Evolutionary conservation across 2,888 invertebrate species (phyloP), one percentile per base, ranked within the genome.

Genomic region (Helicoverpa assulta): DNA sequence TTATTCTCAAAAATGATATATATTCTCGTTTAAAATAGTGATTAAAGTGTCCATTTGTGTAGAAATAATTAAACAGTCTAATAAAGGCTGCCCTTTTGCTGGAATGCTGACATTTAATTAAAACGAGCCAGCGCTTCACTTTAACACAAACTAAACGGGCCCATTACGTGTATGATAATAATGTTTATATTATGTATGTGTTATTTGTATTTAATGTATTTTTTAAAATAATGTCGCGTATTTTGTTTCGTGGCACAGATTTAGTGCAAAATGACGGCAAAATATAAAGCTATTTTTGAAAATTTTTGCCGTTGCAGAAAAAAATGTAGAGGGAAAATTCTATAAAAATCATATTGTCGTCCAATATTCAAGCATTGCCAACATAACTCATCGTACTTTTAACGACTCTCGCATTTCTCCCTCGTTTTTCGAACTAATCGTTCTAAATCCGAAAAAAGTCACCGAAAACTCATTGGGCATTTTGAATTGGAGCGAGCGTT

Each of bases 61-160:
- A 76, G 75, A 85, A 81, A 80, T 75, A 82, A 80, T 84, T 75
- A 82, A 84, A 83, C 80, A 86, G 86, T 86, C 88, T 89, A 89
- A 90, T 89, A 89, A 87, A 87, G 78, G 82, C 79, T 91, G 92
- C 90, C 92, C 91, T 93, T 93, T 92, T 81, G 82, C 83, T 78
- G 91, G 90, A 88, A 90, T 89, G 93, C 89, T 93, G 94, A 91
- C 94, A 92, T 94, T 94, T 94, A 92, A 91, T 92, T 91, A 92
- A 91, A 90, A 79, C 71, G 66, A 73, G 67, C 72, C 70, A 65
- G 61, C 70, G 78, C 69, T 78, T 83, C 85, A 81, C 80, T 86
- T 87, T 84, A 85, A 85, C 76, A 85, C 82, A 83, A 87, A 89
- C 88, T 86, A 86, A 91, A 89, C 80, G 86, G 81, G 82, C 76